Evolutionary conservation across 2,888 invertebrate species (phyloP), one percentile per base, ranked within the genome.

Genomic region (Teleiodes luculella): DNA sequence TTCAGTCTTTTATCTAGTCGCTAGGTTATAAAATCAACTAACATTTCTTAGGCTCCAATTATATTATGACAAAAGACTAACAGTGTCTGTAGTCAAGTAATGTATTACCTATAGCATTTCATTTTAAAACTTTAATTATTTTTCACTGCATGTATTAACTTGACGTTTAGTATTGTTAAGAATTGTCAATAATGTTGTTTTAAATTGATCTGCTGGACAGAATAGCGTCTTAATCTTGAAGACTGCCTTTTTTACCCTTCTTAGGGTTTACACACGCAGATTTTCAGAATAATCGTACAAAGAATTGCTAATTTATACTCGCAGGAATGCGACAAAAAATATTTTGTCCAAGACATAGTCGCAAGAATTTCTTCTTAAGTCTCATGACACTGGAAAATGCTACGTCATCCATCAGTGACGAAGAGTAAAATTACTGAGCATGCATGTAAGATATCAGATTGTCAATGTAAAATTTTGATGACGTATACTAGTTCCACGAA

Each of bases 21-120:
- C 28, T 18, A 41, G 18, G 8, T 28, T 28, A 43, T 13, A 28
- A 43, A 43, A 43, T 16, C 18, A 46, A 16, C 46, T 46, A 16
- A 31, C 11, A 31, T 10, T 6, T 31, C 16, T 14, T 30, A 46
- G 11, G n/a, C 16, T 46, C 13, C 39, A 41, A 18, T 41, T 16
- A 57, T 43, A 58, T 54, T 62, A 59, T 59, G 59, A 67, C 64
- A 52, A 57, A 55, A 57, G 33, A 18, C 37, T 14, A 14, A n/a
- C n/a, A 13, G 7, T 18, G 31, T n/a, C 46, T 13, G 13, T 10
- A 24, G 43, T 43, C 43, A 24, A 24, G 18, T 24, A 28, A 43
- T n/a, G 20, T n/a, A n/a, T n/a, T n/a, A n/a, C n/a, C n/a, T n/a
- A n/a, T 43, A 43, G 43, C 24, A 43, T 41, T 41, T 41, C 39